phyloP scores from a whole-genome alignment of 2,888 invertebrate genomes.

The Orthosia cruda region DNA sequence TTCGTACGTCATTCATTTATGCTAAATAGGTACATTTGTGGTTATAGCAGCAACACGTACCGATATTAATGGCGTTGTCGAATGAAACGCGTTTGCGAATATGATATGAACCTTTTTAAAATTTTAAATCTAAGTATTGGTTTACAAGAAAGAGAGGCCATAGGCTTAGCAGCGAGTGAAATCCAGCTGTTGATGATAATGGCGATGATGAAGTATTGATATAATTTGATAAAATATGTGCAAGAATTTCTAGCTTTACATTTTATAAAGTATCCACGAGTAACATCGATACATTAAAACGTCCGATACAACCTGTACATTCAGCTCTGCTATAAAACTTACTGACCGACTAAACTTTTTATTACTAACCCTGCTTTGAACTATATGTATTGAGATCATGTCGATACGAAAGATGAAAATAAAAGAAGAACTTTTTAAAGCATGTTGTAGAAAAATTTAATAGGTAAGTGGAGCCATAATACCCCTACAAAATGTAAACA shows the following conservation, averaged over 20 bases:
- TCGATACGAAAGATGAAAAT: neutral
- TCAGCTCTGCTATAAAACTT: neutral
- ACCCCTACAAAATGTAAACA: neutral
- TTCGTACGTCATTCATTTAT: slow-evolving; percentile 28
- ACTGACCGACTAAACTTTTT: neutral
- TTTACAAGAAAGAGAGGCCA: too few relatives aligned
- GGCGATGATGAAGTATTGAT: neutral
- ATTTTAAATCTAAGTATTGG: neutral
- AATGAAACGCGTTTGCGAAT: neutral
- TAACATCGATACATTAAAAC: neutral
- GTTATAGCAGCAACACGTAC: slow-evolving; percentile 11
- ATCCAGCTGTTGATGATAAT: neutral
- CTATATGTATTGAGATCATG: neutral
- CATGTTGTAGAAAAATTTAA: neutral
- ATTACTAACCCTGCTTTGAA: neutral
- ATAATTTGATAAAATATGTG: neutral
- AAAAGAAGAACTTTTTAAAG: neutral
- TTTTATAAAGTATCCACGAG: neutral
- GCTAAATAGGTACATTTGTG: slow-evolving; percentile 22
- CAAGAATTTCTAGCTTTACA: neutral
- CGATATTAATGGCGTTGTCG: slow-evolving; percentile 2
- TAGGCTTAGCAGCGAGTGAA: neutral
- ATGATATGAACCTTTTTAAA: neutral
- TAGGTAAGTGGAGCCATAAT: neutral
- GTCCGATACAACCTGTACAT: neutral